These are phyloP conservation scores for Lycaon pictus DNA, from an alignment of 2,113 vertebrate genomes.

Conservation along the genomic window DNA sequence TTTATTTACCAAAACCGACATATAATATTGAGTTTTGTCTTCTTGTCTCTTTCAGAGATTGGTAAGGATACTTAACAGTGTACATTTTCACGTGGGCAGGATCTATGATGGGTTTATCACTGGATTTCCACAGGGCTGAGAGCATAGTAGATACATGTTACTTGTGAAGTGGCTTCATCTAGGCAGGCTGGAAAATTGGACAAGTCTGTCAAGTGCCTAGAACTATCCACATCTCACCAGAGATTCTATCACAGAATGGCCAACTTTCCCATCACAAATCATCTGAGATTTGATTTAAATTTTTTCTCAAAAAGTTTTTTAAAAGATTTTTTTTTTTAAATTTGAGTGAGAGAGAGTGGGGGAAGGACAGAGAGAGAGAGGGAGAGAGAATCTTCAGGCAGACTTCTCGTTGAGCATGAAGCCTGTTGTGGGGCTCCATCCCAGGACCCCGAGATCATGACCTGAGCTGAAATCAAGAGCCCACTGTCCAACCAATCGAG, in stretches of 20 bases:
- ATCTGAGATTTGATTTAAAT: not conserved
- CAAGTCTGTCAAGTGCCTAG: not conserved
- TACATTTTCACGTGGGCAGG: not conserved
- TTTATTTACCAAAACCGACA: conserved; percentile 19
- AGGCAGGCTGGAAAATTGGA: not conserved
- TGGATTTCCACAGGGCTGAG: not conserved
- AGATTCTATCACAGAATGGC: not conserved
- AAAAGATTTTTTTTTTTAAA: not conserved
- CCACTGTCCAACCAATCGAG: not conserved
- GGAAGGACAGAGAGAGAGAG: not conserved
- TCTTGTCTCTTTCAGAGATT: not conserved
- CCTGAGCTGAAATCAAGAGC: not conserved
- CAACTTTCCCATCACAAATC: not conserved
- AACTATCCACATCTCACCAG: not conserved
- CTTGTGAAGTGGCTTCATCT: not conserved
- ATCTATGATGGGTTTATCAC: not conserved
- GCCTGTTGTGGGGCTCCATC: not conserved
- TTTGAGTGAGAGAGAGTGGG: too few relatives aligned
- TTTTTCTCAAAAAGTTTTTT: not conserved
- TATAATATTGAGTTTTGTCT: not conserved
- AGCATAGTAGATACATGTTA: not conserved
- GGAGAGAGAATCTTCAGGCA: not conserved
- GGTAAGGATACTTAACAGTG: not conserved
- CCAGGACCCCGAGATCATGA: not conserved
- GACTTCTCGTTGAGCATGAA: not conserved